Evolutionary conservation across 2,113 vertebrate genomes (phyloP).

Genomic region (Delphinapterus leucas): DNA sequence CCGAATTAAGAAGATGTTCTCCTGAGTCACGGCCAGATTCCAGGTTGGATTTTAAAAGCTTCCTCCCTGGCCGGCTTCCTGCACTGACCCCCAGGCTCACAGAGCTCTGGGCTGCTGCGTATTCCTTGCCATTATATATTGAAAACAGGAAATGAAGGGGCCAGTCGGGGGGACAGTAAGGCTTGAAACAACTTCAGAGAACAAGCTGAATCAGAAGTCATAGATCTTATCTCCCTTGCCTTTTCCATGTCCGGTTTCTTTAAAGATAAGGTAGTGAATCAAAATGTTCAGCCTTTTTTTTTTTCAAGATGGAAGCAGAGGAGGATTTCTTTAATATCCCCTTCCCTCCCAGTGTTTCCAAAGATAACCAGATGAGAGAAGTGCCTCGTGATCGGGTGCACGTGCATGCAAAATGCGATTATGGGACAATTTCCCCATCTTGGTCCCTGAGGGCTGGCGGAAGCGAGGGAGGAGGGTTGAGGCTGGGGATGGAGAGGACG

Average conservation of each 20-base stretch:
- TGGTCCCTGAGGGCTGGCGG: slow-evolving; percentile 52
- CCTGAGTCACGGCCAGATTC: slow-evolving; percentile 60
- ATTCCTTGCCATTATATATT: slow-evolving; percentile 65
- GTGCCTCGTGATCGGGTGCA: not conserved
- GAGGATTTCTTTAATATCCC: slow-evolving; percentile 67
- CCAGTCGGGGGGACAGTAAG: slow-evolving; percentile 60
- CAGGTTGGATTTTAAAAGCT: slow-evolving; percentile 72
- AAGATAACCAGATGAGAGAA: slow-evolving; percentile 75
- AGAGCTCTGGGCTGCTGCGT: slow-evolving; percentile 24
- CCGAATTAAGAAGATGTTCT: slow-evolving; percentile 51
- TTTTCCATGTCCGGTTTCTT: slow-evolving; percentile 71
- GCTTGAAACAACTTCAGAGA: slow-evolving; percentile 77
- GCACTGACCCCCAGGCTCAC: slow-evolving; percentile 54
- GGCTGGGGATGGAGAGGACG: not conserved
- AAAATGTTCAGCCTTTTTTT: slow-evolving; percentile 58
- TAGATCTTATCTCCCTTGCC: slow-evolving; percentile 72
- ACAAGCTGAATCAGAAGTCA: slow-evolving; percentile 76
- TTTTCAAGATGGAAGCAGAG: slow-evolving; percentile 66
- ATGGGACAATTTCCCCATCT: slow-evolving; percentile 56
- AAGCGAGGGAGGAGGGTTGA: not conserved
- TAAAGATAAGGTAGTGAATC: slow-evolving; percentile 76
- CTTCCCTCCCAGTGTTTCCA: slow-evolving; percentile 61
- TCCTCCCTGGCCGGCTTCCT: slow-evolving; percentile 67
- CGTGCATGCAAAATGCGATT: slow-evolving; percentile 58
- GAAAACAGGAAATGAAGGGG: slow-evolving; percentile 79